phyloP scores from a whole-genome alignment of 2,888 invertebrate species.

The Piscicola geometra region DNA sequence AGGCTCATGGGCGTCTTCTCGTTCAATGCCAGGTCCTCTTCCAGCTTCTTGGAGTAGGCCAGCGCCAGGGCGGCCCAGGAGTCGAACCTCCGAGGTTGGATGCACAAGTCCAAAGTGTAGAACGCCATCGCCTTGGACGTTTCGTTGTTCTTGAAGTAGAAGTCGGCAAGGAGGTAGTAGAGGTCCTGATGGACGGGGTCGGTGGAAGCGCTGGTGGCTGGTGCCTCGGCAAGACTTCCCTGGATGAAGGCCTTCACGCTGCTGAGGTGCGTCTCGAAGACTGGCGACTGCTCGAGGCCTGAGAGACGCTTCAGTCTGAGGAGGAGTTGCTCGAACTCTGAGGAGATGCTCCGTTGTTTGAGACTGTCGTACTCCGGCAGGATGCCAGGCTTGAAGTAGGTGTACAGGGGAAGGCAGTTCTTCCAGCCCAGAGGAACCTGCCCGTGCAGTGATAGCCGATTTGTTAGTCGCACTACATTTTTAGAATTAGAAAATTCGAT shows the following conservation, averaged over 20 bases:
- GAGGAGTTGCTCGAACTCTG: constrained; percentile 59
- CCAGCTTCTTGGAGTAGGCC: constrained; percentile 64
- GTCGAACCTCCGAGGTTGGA: constrained; percentile 73
- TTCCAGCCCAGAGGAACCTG: constrained; percentile 55
- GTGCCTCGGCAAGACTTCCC: not conserved
- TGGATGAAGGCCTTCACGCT: not conserved
- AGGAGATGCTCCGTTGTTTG: constrained; percentile 70
- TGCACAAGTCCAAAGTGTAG: constrained; percentile 75
- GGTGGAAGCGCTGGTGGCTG: constrained; percentile 39
- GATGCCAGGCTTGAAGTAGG: constrained; percentile 73
- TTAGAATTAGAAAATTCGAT: too few species aligned
- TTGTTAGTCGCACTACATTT: too few species aligned
- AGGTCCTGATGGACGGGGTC: constrained; percentile 61
- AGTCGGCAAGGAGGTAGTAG: constrained; percentile 86
- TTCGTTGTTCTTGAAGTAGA: constrained; percentile 82
- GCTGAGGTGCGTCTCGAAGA: not conserved
- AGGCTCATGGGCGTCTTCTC: constrained; percentile 55
- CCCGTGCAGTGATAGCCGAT: not conserved
- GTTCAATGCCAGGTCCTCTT: constrained; percentile 67
- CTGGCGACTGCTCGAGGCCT: not conserved
- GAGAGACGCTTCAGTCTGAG: not conserved
- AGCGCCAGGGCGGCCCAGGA: constrained; percentile 89
- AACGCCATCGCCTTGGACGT: constrained; percentile 68
- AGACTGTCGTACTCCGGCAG: constrained; percentile 74
- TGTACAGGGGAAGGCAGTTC: constrained; percentile 59